Percentiles rank a stretch among this genome's conserved stretches.
phyloP scores from a whole-genome alignment of 2,797 vertebrate species.

The Enteromius argenteus region DNA sequence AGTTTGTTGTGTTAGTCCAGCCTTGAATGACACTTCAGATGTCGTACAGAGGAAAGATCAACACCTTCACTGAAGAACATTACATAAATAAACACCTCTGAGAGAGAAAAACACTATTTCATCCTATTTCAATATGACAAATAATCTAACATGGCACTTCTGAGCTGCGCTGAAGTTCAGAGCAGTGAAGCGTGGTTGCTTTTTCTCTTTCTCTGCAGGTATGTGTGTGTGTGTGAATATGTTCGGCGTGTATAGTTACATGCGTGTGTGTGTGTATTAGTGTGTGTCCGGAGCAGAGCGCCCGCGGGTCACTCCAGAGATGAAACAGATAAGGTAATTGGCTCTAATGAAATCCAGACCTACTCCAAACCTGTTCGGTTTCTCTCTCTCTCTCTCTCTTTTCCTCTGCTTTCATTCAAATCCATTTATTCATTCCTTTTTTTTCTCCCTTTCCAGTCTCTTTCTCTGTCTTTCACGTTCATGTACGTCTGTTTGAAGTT shows the following conservation, averaged over 20 bases:
- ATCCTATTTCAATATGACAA: neutral
- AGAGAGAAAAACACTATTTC: neutral
- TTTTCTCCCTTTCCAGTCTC: conserved; percentile 50
- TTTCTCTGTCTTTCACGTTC: conserved; percentile 38
- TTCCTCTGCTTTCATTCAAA: conserved; percentile 24
- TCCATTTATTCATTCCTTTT: conserved; percentile 42
- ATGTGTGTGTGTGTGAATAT: conserved; percentile 53
- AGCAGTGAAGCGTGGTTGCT: neutral
- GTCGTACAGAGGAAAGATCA: neutral
- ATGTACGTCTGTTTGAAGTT: conserved; percentile 57
- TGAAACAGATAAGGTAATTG: conserved; percentile 99
- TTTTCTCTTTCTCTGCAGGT: neutral
- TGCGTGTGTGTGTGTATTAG: conserved; percentile 53
- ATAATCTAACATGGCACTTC: conserved; percentile 7
- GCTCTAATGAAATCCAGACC: conserved; percentile 98
- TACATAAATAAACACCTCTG: neutral
- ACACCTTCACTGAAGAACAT: conserved; percentile 5
- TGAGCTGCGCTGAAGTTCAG: neutral
- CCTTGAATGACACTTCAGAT: neutral
- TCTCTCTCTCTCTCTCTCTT: conserved; percentile 76
- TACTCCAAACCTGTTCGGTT: conserved; percentile 69
- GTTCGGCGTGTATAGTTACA: conserved; percentile 61
- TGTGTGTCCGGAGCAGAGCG: conserved; percentile 57
- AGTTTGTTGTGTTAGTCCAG: neutral
- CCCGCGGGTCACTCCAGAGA: conserved; percentile 91